Percentiles rank a stretch among this genome's conserved stretches.
These are phyloP conservation scores for Eretmochelys imbricata DNA, from an alignment of 2,113 vertebrate genomes.

Conservation along the genomic window DNA sequence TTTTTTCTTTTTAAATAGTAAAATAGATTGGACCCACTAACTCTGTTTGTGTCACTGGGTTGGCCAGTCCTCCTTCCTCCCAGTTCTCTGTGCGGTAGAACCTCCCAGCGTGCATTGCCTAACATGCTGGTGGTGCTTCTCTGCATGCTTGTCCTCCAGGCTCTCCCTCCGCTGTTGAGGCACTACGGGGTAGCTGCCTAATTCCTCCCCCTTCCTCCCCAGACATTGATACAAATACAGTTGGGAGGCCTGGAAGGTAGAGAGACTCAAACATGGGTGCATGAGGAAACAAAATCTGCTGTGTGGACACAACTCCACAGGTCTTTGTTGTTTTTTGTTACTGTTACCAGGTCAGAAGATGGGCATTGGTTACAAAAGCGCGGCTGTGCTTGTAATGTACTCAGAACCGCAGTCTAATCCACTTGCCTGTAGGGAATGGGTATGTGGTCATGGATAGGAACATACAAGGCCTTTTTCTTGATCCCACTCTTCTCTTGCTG, in stretches of 20 bases:
- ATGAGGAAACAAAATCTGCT: neutral
- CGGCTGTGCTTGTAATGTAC: neutral
- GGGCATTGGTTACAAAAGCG: neutral
- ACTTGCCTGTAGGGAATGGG: neutral
- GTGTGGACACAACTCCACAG: neutral
- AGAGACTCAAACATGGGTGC: neutral
- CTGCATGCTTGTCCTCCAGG: neutral
- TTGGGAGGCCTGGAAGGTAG: neutral
- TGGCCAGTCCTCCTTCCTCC: neutral
- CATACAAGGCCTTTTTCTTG: neutral
- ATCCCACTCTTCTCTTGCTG: neutral
- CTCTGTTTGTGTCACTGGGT: neutral
- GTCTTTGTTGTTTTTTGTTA: neutral
- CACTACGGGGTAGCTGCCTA: neutral
- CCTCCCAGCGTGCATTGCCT: neutral
- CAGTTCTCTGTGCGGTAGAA: neutral
- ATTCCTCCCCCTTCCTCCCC: neutral
- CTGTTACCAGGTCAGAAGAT: neutral
- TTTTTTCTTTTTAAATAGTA: neutral
- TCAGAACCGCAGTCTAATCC: constrained; percentile 19
- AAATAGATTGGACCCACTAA: neutral
- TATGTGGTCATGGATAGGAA: neutral
- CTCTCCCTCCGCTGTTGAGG: neutral
- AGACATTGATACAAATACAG: neutral
- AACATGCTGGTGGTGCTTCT: neutral